These are phyloP conservation scores for Ischnura elegans DNA, from an alignment of 2,888 invertebrate genomes.

Conservation along the genomic window DNA sequence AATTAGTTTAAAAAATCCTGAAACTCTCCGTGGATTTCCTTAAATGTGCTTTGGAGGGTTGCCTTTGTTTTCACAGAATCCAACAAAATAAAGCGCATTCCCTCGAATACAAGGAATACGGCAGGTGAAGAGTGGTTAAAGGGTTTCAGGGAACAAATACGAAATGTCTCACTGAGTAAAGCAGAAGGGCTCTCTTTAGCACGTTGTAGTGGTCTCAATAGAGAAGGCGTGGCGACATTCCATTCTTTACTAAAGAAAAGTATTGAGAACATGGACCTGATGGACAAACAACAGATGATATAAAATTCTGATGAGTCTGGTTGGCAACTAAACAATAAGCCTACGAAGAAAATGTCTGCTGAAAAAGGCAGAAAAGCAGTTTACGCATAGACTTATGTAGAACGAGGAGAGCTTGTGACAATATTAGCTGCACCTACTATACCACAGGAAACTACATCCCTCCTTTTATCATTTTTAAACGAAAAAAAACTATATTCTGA, in stretches of 20 bases:
- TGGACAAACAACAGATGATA: background rate
- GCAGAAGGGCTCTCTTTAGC: background rate
- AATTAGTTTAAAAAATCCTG: background rate
- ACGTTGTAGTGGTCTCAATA: background rate
- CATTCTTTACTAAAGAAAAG: background rate
- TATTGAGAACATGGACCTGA: background rate
- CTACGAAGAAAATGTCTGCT: background rate
- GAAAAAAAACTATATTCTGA: background rate
- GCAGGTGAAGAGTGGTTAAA: background rate
- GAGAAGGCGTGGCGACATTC: background rate
- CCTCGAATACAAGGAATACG: background rate
- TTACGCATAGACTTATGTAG: background rate
- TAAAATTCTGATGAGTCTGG: background rate
- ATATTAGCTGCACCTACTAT: too few species aligned
- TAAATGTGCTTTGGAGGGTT: background rate
- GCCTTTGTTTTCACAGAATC: background rate
- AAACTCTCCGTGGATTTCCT: background rate
- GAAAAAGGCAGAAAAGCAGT: background rate
- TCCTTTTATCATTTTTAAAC: too few species aligned
- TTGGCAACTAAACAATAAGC: background rate
- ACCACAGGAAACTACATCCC: too few species aligned
- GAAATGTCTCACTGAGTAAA: background rate
- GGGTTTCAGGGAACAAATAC: background rate
- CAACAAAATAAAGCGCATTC: background rate
- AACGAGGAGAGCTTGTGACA: too few species aligned